Percentiles rank a stretch among this genome's conserved stretches.
These are phyloP conservation scores for Leptobrachium ailaonicum DNA, from an alignment of 2,113 vertebrate species.

Conservation along the genomic window DNA sequence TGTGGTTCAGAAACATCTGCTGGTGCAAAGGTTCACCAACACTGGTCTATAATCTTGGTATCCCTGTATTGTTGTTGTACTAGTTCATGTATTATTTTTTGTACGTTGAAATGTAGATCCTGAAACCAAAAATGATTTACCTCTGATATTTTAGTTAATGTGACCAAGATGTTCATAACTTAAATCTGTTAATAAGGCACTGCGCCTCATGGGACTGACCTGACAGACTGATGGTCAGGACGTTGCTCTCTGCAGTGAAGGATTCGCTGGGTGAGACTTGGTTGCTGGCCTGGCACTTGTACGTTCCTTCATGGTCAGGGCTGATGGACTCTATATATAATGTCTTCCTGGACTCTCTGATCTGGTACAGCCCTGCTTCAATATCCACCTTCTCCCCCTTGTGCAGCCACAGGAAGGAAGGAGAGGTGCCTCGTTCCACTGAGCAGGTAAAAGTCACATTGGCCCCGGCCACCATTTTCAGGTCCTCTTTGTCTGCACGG, in stretches of 20 bases:
- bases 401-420: not conserved
- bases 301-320: constrained; percentile 2
- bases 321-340: too few species aligned
- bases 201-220: not conserved
- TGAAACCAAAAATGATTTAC: too few species aligned
- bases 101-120: too few species aligned
- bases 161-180: too few species aligned
- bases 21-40: too few species aligned
- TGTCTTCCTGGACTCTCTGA: too few species aligned
- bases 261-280: not conserved
- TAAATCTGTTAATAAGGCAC: too few species aligned
- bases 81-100: too few species aligned
- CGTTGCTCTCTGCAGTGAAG: not conserved
- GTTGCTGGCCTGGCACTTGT: constrained; percentile 15
- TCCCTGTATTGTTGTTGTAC: too few species aligned
- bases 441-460: not conserved
- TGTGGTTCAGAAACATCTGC: too few species aligned
- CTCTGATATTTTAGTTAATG: too few species aligned
- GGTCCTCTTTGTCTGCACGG: not conserved
- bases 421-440: not conserved
- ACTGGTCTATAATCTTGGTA: too few species aligned
- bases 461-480: not conserved
- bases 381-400: not conserved
- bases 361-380: not conserved
- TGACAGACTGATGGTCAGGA: not conserved